Evolutionary conservation across 2,888 invertebrate species (phyloP).

Genomic region (Cenopis cana): DNA sequence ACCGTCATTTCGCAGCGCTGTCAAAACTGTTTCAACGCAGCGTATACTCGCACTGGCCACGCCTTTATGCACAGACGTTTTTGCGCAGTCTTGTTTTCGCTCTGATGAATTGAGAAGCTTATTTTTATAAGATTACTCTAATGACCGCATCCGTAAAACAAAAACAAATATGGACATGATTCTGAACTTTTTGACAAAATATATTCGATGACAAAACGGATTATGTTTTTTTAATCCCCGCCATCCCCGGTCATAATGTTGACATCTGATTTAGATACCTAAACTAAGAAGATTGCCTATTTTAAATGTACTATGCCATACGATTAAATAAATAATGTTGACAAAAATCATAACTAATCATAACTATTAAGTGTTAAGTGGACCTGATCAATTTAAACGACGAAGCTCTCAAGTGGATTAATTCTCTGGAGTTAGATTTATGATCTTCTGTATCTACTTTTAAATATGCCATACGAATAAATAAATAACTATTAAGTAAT

Average conservation of each 20-base stretch:
- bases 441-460: no score
- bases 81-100: conserved; percentile 44
- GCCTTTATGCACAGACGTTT: conserved; percentile 39
- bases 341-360: no score
- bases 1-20: conserved; percentile 68
- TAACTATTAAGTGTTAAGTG: no score
- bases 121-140: conserved; percentile 10
- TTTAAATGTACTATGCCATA: no score
- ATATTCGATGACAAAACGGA: neutral
- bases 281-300: no score
- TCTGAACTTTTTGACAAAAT: conserved; percentile 12
- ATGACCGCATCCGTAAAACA: conserved; percentile 27
- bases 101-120: conserved; percentile 48
- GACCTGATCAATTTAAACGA: no score
- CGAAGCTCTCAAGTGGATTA: no score
- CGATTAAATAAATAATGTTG: no score
- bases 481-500: conserved; percentile 4
- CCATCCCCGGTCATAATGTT: no score
- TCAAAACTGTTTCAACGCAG: conserved; percentile 69
- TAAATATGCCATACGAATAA: no score
- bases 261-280: no score
- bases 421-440: no score
- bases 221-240: neutral
- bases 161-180: neutral
- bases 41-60: conserved; percentile 23